Evolutionary conservation across 2,888 invertebrate species (phyloP), one percentile per base, ranked within the genome.

Genomic region (Mactromeris polynyma): DNA sequence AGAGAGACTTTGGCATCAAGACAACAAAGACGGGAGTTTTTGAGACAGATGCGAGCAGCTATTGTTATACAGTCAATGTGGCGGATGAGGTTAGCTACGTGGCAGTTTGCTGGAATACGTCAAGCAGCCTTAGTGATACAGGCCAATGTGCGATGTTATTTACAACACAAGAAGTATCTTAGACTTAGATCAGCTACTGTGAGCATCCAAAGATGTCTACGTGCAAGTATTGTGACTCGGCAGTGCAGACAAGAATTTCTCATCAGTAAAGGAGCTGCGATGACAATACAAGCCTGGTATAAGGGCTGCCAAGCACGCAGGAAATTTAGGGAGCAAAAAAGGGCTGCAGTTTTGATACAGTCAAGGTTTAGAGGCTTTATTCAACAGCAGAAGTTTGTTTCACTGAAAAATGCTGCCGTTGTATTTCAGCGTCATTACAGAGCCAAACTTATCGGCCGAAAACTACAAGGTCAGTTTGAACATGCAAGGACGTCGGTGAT

Each of bases 271-370:
- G 89, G 88, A 69, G 94, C 95, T 58, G 94, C 93, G 21, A 85
- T 94, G 9, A 93, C 87, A 3, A 91, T 95, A 7, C 95, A 96
- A 83, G 84, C 93, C n/a, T 78, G 81, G 2, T 93, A 89, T 84
- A 93, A 94, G 77, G 93, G 93, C 31, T 92, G 89, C 78, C n/a
- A 38, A 40, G 81, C 79, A 7, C 87, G 90, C 38, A 88, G 83
- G 69, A 42, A 91, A 33, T 33, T 88, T 14, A 54, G 79, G 33
- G 80, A 69, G 81, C 36, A 87, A 77, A 58, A 64, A 17, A 77
- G 73, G 6, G 90, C 94, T 26, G 93, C 93, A 3, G 78, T 88
- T 21, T 33, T 78, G 21, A 90, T 95, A 26, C 95, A 94, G 86
- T 64, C 92, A 6, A 4, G 11, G 11, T 89, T 85, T 58, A 88